Base-by-base conservation (phyloP, 2,797 vertebrate genomes). In the Microctenopoma stevenorrisi region DNA sequence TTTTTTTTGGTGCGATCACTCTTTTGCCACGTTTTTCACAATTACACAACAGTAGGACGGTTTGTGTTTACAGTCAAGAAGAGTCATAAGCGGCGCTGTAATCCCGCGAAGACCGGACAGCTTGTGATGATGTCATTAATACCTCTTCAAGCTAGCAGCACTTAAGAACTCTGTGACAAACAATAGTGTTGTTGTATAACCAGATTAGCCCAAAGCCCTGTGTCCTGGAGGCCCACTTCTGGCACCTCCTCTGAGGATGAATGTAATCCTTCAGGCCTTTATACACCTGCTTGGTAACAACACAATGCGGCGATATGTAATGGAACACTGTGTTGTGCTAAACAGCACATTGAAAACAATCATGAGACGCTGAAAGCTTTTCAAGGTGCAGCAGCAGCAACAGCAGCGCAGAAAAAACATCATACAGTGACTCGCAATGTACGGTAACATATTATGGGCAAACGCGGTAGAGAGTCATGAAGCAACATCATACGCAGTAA, bases 191-290 rank as follows among this genome's bases (percentile, higher is more conserved):
- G 66, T 85, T 76, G 78, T 83, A 58, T 82, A 82, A 87, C 85
- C 84, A 84, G 82, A 87, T 86, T 87, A 90, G 85, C 81, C 70
- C 40, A 68, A 73, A 85, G 80, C 81, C 58, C 56, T 75, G 72
- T 79, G 86, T 89, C 82, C 86, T 80, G 70, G 60, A 80, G 80
- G 81, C 71, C 76, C 79, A 62, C 86, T 84, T 18, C 77, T 88
- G 85, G 84, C 79, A 72, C 74, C 76, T 80, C 75, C 73, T 74
- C 79, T 72, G 74, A 82, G 82, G 85, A 88, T 78, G 78, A 80
- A 47, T 77, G 70, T 87, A 89, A 89, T 91, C 89, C 81, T 83
- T 68, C 60, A 79, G 79, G 83, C 80, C 75, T 73, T 88, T 86
- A 58, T 64, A 68, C 87, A 91, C 86, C 88, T 90, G 82, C 80